Percentiles rank a stretch among this genome's conserved stretches.
Evolutionary conservation across 2,113 vertebrate genomes (phyloP).

Genomic region (Chlorodrepanis virens): DNA sequence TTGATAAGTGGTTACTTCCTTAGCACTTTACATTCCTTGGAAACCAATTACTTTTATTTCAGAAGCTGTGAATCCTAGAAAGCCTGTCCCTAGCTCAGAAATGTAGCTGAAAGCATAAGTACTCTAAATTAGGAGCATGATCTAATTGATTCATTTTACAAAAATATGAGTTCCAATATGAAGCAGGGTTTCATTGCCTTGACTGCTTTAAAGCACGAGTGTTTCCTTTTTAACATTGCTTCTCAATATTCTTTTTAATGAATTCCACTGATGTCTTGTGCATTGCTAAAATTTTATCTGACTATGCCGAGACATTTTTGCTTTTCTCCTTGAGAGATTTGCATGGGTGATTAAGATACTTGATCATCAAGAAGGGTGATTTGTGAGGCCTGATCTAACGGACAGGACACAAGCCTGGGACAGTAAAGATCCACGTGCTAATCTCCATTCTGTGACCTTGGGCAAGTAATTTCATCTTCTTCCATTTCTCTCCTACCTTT

Average conservation of each 20-base stretch:
- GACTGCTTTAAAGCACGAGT: background rate
- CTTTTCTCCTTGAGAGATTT: background rate
- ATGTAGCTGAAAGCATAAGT: conserved; percentile 18
- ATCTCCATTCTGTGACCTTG: conserved; percentile 48
- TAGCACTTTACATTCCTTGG: conserved; percentile 46
- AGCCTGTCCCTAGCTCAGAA: background rate
- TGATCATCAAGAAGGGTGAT: background rate
- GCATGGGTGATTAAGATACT: background rate
- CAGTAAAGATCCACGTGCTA: background rate
- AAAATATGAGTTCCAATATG: conserved; percentile 1
- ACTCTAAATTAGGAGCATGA: conserved; percentile 9
- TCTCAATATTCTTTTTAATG: background rate
- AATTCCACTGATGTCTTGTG: background rate
- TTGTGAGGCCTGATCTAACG: background rate
- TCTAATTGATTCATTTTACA: conserved; percentile 32
- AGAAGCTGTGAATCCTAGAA: conserved; percentile 38
- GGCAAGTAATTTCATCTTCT: conserved; percentile 37
- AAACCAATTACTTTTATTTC: conserved; percentile 63
- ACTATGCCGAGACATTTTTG: background rate
- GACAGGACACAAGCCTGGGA: background rate
- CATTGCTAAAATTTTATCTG: background rate
- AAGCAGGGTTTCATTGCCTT: background rate
- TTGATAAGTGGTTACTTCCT: conserved; percentile 41
- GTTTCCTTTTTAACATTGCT: background rate
- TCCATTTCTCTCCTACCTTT: conserved; percentile 43